These are phyloP conservation scores for Tamandua tetradactyla DNA, from an alignment of 2,797 vertebrate genomes.

Conservation along the genomic window DNA sequence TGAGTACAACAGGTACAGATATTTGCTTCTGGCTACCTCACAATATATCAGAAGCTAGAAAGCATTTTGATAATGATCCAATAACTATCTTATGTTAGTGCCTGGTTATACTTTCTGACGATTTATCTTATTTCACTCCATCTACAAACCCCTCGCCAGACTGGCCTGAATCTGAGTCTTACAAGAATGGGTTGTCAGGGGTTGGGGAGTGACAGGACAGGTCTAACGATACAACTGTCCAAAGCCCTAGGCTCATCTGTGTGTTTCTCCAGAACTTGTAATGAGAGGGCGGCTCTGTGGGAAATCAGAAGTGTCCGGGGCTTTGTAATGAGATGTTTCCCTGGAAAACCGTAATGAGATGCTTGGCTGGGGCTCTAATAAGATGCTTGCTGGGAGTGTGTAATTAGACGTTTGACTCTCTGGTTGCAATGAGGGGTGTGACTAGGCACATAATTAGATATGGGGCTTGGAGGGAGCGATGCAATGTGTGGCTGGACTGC, in stretches of 20 bases:
- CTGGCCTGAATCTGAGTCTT: not conserved
- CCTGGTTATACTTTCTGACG: not conserved
- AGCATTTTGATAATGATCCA: too few relatives aligned
- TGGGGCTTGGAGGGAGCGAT: not conserved
- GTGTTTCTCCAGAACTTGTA: not conserved
- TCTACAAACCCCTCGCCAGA: not conserved
- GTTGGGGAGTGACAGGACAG: not conserved
- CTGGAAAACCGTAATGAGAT: not conserved
- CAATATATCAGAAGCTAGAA: too few relatives aligned
- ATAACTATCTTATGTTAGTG: too few relatives aligned
- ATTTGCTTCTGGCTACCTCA: too few relatives aligned
- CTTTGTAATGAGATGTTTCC: not conserved
- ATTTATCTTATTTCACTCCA: not conserved
- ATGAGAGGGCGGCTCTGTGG: not conserved
- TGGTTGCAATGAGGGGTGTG: not conserved
- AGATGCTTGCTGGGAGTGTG: slow-evolving; percentile 51
- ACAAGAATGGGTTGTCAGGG: not conserved
- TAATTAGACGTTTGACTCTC: slow-evolving; percentile 58
- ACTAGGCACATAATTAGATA: not conserved
- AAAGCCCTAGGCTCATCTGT: not conserved
- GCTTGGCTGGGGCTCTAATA: slow-evolving; percentile 22
- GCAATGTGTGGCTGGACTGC: not conserved
- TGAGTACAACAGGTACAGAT: too few relatives aligned
- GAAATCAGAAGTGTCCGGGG: not conserved
- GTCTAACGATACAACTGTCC: slow-evolving; percentile 15